A percentile compares a stretch with the other conserved stretches of the same genome.
Conservation (phyloP, 2,797 vertebrate species). For the Ctenopoma multispine region DNA sequence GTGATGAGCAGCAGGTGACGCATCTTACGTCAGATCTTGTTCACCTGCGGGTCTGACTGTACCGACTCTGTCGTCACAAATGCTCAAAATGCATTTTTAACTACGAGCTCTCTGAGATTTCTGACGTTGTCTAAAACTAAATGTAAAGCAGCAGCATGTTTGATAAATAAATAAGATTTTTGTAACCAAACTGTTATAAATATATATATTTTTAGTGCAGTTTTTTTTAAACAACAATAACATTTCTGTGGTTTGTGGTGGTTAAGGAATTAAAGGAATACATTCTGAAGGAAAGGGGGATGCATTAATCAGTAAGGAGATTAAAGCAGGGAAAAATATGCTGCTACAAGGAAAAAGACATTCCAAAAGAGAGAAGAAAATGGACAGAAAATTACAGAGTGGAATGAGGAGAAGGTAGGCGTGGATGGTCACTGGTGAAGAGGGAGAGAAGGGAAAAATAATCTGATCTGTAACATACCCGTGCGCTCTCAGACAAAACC, state of each 20-base stretch:
- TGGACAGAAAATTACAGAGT: slow-evolving; percentile 42
- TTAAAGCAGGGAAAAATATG: slow-evolving; percentile 4
- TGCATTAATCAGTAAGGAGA: slow-evolving; percentile 27
- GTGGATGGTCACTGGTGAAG: slow-evolving; percentile 28
- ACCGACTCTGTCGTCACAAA: not conserved
- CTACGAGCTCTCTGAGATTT: not conserved
- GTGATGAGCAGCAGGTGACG: slow-evolving; percentile 4
- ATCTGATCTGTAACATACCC: slow-evolving; percentile 86
- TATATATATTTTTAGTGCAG: not conserved
- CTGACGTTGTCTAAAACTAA: not conserved
- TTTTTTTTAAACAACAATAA: not conserved
- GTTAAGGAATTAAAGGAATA: not conserved
- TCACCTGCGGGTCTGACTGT: not conserved
- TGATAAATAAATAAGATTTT: not conserved
- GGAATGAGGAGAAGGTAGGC: slow-evolving; percentile 16
- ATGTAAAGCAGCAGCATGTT: too few relatives aligned
- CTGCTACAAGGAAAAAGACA: not conserved
- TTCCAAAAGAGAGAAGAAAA: slow-evolving; percentile 27
- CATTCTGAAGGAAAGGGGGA: not conserved
- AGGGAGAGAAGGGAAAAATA: slow-evolving; percentile 21
- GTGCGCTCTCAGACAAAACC: slow-evolving; percentile 88
- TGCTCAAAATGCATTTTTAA: not conserved
- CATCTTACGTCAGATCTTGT: not conserved
- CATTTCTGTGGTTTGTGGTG: not conserved
- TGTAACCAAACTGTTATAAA: not conserved